Conservation (phyloP, 2,888 invertebrate species). For the Polydrusus tereticollis region DNA sequence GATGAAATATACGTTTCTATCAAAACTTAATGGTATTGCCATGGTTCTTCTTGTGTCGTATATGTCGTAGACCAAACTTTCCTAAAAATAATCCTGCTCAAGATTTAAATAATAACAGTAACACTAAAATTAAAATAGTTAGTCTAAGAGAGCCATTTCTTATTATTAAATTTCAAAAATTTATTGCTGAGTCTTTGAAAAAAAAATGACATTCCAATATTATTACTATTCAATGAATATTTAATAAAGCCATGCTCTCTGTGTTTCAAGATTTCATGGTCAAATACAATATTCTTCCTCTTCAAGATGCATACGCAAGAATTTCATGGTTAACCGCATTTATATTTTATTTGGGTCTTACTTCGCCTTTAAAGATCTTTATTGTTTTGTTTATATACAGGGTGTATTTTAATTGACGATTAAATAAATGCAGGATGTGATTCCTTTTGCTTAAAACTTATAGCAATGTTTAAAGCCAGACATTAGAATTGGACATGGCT, state of each 20-base stretch:
- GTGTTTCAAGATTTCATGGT: slow-evolving; percentile 5
- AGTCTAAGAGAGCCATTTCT: no score
- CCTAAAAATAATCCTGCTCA: no score
- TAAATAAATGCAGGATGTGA: no score
- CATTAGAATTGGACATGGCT: no score
- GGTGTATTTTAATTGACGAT: no score
- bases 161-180: no score
- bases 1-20: slow-evolving; percentile 72
- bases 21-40: slow-evolving; percentile 74
- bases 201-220: not conserved
- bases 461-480: no score
- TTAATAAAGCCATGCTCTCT: not conserved
- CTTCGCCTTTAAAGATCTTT: not conserved
- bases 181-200: not conserved
- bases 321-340: slow-evolving; percentile 6
- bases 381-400: not conserved
- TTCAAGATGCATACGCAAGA: not conserved
- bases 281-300: not conserved
- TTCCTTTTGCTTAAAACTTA: no score
- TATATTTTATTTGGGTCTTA: not conserved
- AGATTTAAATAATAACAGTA: no score
- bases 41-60: slow-evolving; percentile 68
- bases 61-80: slow-evolving; percentile 69
- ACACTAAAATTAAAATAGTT: no score
- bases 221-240: slow-evolving; percentile 1